Evolutionary conservation across 2,797 vertebrate genomes (phyloP), one percentile per base, ranked within the genome.

Genomic region (Sebastes umbrosus): DNA sequence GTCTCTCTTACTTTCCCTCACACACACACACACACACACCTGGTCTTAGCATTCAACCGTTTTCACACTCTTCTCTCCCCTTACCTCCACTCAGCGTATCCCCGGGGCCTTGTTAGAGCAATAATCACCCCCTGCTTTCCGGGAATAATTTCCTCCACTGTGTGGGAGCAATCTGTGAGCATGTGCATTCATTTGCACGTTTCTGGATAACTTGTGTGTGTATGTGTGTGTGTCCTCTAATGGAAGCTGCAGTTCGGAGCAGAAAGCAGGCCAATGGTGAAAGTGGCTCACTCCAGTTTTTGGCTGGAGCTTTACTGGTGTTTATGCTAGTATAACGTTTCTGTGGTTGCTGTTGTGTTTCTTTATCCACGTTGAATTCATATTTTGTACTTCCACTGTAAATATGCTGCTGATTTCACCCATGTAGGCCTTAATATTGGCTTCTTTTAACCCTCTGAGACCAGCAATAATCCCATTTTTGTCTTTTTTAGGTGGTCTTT

Each of bases 41-140:
- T 89, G 86, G 82, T 81, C 66, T 81, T 72, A 81, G 65, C 75
- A 80, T 90, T 68, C 50, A 83, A 29, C 24, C 39, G 65, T 68
- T 75, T 85, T 84, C 67, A 70, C 68, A 59, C 67, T 73, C 16
- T 57, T 80, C 52, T 55, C 72, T 58, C 58, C 20, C 14, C 54
- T 69, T 18, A 60, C 68, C 77, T 82, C 24, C 71, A 72, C 43
- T 69, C 78, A 66, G 55, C 0, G 6, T 29, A 1, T 85, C 89
- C 73, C 83, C 0, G 2, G n/a, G 68, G 87, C 46, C 87, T 88
- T 87, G 69, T 90, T 90, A 31, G 54, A 74, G 22, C 74, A 89
- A 77, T 88, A 91, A 91, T 92, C 80, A 75, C 77, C 77, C 67
- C 67, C 77, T 85, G 80, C 91, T 92, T 93, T 89, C 88, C 77